A percentile compares a stretch with the other conserved stretches of the same genome.
Conservation (phyloP, 2,888 invertebrate species). For the Phyto melanocephala region DNA sequence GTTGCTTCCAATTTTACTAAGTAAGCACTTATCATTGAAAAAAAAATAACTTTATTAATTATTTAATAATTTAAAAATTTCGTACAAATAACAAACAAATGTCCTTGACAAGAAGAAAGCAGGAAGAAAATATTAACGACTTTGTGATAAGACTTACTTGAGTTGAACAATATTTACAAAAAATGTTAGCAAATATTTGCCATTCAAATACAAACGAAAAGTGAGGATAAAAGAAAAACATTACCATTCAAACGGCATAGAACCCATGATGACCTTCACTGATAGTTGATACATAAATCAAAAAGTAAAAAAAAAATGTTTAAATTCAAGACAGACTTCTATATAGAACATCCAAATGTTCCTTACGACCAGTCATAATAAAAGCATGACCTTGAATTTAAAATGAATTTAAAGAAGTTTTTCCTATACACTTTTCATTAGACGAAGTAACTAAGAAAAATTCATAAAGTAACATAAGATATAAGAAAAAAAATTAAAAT, state of each 20-base stretch:
- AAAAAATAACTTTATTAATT: too few species aligned
- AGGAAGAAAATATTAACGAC: not conserved
- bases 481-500: constrained; percentile 9
- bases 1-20: too few species aligned
- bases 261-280: constrained; percentile 24
- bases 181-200: constrained; percentile 27
- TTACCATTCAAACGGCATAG: not conserved
- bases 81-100: too few species aligned
- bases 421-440: constrained; percentile 5
- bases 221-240: not conserved
- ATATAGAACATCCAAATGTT: not conserved
- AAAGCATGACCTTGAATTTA: constrained; percentile 37
- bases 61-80: too few species aligned
- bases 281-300: constrained; percentile 41
- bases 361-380: not conserved
- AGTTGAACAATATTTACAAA: not conserved
- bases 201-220: not conserved
- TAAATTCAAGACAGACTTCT: not conserved
- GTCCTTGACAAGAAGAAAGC: not conserved
- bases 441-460: not conserved
- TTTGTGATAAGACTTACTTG: not conserved
- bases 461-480: constrained; percentile 16
- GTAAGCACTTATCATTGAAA: too few species aligned
- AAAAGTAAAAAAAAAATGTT: not conserved
- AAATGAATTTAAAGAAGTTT: constrained; percentile 16